These are phyloP conservation scores for Neotragus moschatus DNA, from an alignment of 2,113 vertebrate species.

Conservation along the genomic window DNA sequence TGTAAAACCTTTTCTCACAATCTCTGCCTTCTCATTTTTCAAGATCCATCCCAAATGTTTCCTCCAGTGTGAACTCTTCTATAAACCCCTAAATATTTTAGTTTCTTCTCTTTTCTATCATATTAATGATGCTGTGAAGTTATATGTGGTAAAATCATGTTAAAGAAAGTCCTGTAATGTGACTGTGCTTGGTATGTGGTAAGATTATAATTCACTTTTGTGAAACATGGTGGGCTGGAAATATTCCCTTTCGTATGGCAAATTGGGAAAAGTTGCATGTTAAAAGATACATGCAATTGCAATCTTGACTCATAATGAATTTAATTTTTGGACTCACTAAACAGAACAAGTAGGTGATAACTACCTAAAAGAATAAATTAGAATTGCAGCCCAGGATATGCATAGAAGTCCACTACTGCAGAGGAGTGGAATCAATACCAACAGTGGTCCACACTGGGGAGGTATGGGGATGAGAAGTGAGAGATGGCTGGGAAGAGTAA, in stretches of 20 bases:
- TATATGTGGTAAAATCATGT: background rate
- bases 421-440: background rate
- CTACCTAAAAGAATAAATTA: background rate
- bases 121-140: background rate
- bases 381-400: background rate
- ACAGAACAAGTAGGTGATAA: background rate
- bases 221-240: background rate
- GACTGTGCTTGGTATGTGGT: background rate
- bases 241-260: background rate
- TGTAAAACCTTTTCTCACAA: slow-evolving; percentile 6
- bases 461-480: background rate
- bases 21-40: background rate
- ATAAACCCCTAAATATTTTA: background rate
- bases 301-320: background rate
- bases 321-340: background rate
- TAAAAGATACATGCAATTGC: background rate
- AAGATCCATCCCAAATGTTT: background rate
- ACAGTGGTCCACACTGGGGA: accelerated
- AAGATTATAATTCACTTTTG: background rate
- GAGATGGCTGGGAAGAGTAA: background rate
- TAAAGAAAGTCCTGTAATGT: background rate
- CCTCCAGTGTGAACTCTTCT: background rate
- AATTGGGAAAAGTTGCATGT: background rate
- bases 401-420: background rate
- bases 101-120: background rate